A percentile compares a stretch with the other conserved stretches of the same genome.
Conservation (phyloP, 1,140 invertebrate species). For the Pristionchus pacificus region DNA sequence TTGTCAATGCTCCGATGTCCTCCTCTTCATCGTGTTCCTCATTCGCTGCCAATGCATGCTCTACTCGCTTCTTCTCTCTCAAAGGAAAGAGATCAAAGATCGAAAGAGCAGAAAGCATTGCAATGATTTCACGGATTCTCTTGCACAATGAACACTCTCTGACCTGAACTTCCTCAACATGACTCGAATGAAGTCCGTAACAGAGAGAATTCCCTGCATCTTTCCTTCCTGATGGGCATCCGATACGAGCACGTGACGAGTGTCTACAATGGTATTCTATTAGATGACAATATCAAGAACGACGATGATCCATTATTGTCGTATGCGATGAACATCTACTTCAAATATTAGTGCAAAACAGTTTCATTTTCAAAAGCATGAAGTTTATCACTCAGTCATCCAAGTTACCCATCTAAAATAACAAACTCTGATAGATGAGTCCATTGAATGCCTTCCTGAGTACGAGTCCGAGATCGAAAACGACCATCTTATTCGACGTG, state of each 20-base stretch:
- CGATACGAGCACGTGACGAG: constrained; percentile 28
- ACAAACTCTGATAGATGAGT: constrained; percentile 26
- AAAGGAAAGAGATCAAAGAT: not conserved
- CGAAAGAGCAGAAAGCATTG: no score
- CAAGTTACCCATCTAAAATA: no score
- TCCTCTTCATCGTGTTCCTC: constrained; percentile 15
- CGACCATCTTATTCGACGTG: constrained; percentile 29
- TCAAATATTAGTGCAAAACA: no score
- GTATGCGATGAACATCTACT: no score
- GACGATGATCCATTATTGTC: no score
- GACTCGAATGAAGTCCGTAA: constrained; percentile 32
- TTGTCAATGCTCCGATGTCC: constrained; percentile 26
- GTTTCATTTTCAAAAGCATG: no score
- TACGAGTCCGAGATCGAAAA: constrained; percentile 26
- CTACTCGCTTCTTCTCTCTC: constrained; percentile 8
- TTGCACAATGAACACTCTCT: not conserved
- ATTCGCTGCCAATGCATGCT: constrained; percentile 11
- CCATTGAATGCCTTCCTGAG: constrained; percentile 32
- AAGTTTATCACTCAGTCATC: no score
- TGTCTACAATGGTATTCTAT: constrained; percentile 10
- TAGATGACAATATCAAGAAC: no score
- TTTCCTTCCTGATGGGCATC: constrained; percentile 14
- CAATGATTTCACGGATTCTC: not conserved
- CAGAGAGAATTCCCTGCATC: constrained; percentile 30
- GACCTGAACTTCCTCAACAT: constrained; percentile 26